Conservation (phyloP, 2,113 vertebrate genomes). For the Larimichthys crocea region DNA sequence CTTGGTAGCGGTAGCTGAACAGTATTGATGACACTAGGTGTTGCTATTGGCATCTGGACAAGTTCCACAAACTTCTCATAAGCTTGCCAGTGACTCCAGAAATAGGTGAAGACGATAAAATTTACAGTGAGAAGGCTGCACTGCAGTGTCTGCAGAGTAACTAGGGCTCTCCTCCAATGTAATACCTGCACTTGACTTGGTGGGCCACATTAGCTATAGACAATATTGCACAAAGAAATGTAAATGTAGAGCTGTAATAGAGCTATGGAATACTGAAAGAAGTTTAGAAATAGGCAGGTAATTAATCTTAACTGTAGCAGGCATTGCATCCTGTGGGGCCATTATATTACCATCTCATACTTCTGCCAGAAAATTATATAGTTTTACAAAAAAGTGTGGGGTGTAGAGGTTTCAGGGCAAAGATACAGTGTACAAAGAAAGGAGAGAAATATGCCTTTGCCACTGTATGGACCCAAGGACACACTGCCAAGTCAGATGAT, state of each 20-base stretch:
- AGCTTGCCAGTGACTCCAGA: constrained; percentile 60
- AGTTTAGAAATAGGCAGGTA: constrained; percentile 1
- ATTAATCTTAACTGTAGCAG: constrained; percentile 51
- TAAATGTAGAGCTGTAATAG: not conserved
- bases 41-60: constrained; percentile 71
- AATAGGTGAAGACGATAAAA: constrained; percentile 68
- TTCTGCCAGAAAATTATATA: constrained; percentile 31
- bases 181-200: constrained; percentile 50
- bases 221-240: constrained; percentile 25
- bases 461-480: constrained; percentile 76
- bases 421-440: constrained; percentile 47
- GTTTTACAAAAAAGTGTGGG: constrained; percentile 25
- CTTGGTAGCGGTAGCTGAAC: constrained; percentile 17
- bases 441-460: constrained; percentile 70
- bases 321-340: constrained; percentile 11
- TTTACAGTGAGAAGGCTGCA: constrained; percentile 70
- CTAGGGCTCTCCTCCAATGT: constrained; percentile 50
- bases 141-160: constrained; percentile 78
- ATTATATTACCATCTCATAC: constrained; percentile 39
- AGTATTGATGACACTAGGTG: constrained; percentile 52
- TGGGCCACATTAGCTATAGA: constrained; percentile 18
- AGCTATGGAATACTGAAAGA: constrained; percentile 25
- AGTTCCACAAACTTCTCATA: constrained; percentile 64
- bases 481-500: constrained; percentile 76
- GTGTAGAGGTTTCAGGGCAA: constrained; percentile 28